phyloP scores from a whole-genome alignment of 2,113 vertebrate species.

The Helogale parvula region DNA sequence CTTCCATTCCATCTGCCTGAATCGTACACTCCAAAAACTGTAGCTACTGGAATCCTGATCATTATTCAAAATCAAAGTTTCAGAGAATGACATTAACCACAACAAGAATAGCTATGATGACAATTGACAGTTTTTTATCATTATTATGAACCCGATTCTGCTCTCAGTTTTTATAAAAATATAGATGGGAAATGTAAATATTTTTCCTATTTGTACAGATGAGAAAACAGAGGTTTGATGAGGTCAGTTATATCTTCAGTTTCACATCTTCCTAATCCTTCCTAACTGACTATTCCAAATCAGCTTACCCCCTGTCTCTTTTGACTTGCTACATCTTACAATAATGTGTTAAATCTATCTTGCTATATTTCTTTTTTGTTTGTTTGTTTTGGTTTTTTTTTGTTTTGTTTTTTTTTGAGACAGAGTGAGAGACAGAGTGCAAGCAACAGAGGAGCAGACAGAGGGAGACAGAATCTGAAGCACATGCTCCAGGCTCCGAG shows the following conservation, averaged over 20 bases:
- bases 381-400: too few species aligned
- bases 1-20: background rate
- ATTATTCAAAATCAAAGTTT: conserved; percentile 11
- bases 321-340: background rate
- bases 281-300: background rate
- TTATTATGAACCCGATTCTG: background rate
- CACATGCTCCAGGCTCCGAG: too few species aligned
- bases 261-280: background rate
- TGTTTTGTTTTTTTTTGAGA: too few species aligned
- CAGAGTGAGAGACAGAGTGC: too few species aligned
- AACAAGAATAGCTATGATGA: background rate
- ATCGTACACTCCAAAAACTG: background rate
- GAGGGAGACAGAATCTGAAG: too few species aligned
- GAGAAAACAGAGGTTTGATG: background rate
- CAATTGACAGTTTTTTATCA: background rate
- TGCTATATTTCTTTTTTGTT: background rate
- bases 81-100: background rate
- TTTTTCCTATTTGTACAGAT: background rate
- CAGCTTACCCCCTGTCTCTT: background rate
- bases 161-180: background rate
- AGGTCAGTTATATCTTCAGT: background rate
- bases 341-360: background rate
- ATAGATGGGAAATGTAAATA: background rate
- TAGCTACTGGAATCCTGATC: background rate
- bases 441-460: too few species aligned